These are phyloP conservation scores for Eupleurogrammus muticus DNA, from an alignment of 2,797 vertebrate genomes.

Conservation along the genomic window DNA sequence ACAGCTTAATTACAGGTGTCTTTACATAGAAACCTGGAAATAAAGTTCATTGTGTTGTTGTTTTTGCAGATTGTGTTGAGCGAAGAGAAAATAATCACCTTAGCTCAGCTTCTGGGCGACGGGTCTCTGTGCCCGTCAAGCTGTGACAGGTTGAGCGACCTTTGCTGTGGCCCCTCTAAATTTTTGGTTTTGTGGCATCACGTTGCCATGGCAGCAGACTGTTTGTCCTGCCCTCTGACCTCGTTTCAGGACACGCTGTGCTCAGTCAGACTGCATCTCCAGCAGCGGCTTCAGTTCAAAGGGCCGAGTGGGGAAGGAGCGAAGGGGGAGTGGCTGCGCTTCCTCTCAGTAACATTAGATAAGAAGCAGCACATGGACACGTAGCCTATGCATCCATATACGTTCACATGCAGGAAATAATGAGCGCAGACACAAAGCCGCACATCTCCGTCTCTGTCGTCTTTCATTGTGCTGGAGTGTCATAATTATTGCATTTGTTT, in stretches of 20 bases:
- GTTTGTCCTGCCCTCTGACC: slow-evolving; percentile 83
- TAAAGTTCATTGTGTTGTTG: not conserved
- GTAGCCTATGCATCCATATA: slow-evolving; percentile 35
- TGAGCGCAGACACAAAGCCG: slow-evolving; percentile 43
- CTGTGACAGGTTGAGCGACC: slow-evolving; percentile 35
- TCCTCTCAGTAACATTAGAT: slow-evolving; percentile 69
- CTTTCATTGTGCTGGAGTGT: slow-evolving; percentile 54
- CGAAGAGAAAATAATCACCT: not conserved
- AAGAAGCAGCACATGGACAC: slow-evolving; percentile 60
- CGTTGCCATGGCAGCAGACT: slow-evolving; percentile 85
- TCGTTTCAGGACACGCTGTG: slow-evolving; percentile 76
- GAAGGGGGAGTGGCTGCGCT: slow-evolving; percentile 43
- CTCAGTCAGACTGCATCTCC: slow-evolving; percentile 77
- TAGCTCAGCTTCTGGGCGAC: not conserved
- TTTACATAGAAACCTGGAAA: too few species aligned
- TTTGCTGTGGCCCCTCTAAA: slow-evolving; percentile 35
- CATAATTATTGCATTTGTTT: slow-evolving; percentile 76
- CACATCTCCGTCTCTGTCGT: slow-evolving; percentile 40
- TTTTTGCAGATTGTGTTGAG: not conserved
- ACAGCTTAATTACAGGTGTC: too few species aligned
- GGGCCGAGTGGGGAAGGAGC: slow-evolving; percentile 38
- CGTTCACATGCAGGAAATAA: slow-evolving; percentile 41
- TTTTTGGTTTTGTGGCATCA: slow-evolving; percentile 69
- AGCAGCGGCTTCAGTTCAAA: slow-evolving; percentile 75
- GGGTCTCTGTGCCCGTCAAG: slow-evolving; percentile 4